Percentiles rank a stretch among this genome's conserved stretches.
Evolutionary conservation across 2,888 invertebrate species (phyloP).

Genomic region (Callyntrura guangdongensis): DNA sequence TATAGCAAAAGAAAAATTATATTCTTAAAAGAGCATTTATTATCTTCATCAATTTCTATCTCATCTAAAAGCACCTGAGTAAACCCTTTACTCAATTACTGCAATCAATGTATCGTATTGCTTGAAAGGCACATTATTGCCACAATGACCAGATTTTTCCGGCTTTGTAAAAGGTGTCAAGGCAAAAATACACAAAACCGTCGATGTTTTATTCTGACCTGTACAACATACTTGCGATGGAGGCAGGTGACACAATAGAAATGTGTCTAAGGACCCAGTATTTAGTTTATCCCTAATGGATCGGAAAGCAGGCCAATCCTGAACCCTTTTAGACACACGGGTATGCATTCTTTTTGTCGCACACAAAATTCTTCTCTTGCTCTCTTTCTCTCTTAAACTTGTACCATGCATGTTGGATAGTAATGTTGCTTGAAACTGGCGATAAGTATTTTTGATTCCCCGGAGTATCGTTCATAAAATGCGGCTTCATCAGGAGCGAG

Average conservation of each 20-base stretch:
- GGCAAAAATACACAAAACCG: conserved; percentile 67
- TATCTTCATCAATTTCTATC: too few species aligned
- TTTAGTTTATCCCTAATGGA: conserved; percentile 43
- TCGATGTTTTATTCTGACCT: conserved; percentile 38
- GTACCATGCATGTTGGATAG: background rate
- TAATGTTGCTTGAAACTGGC: background rate
- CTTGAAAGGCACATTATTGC: background rate
- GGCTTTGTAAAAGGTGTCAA: conserved; percentile 70
- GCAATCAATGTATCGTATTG: too few species aligned
- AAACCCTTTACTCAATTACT: too few species aligned
- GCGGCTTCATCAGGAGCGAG: conserved; percentile 29
- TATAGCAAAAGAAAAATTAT: too few species aligned
- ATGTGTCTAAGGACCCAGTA: conserved; percentile 46
- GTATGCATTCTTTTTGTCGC: background rate
- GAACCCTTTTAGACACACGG: background rate
- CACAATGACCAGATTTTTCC: conserved; percentile 34
- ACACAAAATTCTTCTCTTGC: background rate
- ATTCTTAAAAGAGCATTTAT: too few species aligned
- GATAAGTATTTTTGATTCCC: conserved; percentile 60
- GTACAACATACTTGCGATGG: conserved; percentile 13
- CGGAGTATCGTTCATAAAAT: conserved; percentile 58
- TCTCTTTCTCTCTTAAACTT: background rate
- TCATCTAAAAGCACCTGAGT: too few species aligned
- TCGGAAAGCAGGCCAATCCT: conserved; percentile 57
- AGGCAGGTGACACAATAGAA: background rate